Percentiles rank a stretch among this genome's conserved stretches.
phyloP scores from a whole-genome alignment of 2,888 invertebrate species.

The Andrena dorsata region DNA sequence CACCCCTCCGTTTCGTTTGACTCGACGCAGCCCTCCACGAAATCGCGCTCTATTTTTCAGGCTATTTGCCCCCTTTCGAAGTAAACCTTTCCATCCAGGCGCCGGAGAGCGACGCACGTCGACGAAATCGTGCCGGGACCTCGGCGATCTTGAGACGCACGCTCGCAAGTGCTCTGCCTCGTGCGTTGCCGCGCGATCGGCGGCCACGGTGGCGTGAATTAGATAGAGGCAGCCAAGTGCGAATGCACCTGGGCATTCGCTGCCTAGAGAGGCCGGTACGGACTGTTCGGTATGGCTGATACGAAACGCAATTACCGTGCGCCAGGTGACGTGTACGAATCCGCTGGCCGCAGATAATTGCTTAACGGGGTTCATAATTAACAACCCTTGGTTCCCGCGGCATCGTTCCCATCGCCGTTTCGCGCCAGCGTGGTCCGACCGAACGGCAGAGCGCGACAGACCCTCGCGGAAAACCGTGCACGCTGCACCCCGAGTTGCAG shows the following conservation, averaged over 20 bases:
- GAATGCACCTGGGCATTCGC: constrained; percentile 9
- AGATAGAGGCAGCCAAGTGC: constrained; percentile 19
- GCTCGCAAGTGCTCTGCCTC: background rate
- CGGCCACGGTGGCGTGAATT: constrained; percentile 32
- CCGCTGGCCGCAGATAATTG: constrained; percentile 26
- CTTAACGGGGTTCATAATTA: constrained; percentile 31
- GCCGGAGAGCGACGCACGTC: too few relatives aligned
- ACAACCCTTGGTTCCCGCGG: constrained; percentile 15
- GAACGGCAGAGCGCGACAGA: background rate
- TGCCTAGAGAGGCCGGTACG: constrained; percentile 12
- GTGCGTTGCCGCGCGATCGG: background rate
- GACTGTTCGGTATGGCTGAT: background rate
- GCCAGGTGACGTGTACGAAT: constrained; percentile 16
- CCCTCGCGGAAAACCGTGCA: constrained; percentile 4
- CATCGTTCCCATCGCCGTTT: constrained; percentile 14
- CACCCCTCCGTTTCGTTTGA: too few relatives aligned
- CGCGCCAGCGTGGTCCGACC: background rate
- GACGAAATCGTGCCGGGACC: too few relatives aligned
- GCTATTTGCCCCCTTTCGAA: too few relatives aligned
- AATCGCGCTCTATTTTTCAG: too few relatives aligned
- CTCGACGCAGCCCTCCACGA: background rate
- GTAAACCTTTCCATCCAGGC: too few relatives aligned
- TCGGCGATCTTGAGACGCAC: too few relatives aligned
- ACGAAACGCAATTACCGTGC: constrained; percentile 11
- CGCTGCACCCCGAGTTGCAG: background rate